Evolutionary conservation across 1,140 invertebrate species (phyloP).

Genomic region (Listronotus bonariensis): DNA sequence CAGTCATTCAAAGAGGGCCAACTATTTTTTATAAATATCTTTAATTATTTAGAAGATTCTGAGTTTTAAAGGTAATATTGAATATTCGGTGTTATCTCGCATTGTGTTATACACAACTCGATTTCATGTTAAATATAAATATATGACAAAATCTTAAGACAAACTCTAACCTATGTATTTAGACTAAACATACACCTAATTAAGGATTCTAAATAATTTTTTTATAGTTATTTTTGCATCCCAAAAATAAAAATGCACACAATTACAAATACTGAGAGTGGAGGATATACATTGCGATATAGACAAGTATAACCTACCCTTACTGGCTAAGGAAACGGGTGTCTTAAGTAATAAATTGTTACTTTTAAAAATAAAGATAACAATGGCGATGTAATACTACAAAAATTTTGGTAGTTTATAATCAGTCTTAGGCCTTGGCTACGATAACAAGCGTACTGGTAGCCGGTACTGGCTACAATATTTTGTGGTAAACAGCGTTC

Average conservation of each 20-base stretch:
- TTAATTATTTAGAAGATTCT: too few species aligned
- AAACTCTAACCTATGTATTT: slow-evolving; percentile 32
- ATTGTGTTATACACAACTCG: slow-evolving; percentile 44
- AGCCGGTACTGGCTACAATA: too few species aligned
- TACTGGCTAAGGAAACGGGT: neutral
- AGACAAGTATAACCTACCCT: slow-evolving; percentile 22
- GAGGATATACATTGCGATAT: slow-evolving; percentile 44
- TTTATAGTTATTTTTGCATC: slow-evolving; percentile 16
- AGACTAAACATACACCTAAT: slow-evolving; percentile 36
- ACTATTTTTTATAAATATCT: too few species aligned
- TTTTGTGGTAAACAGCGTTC: too few species aligned
- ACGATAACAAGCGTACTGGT: too few species aligned
- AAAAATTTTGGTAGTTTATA: neutral
- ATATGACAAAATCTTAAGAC: slow-evolving; percentile 49
- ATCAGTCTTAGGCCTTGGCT: too few species aligned
- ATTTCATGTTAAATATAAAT: slow-evolving; percentile 50
- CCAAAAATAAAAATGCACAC: slow-evolving; percentile 45
- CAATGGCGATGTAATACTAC: slow-evolving; percentile 1
- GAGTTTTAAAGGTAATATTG: slow-evolving; percentile 22
- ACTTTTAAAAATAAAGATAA: neutral
- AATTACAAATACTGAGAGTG: slow-evolving; percentile 52
- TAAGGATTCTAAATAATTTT: slow-evolving; percentile 27
- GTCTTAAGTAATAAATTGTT: slow-evolving; percentile 7
- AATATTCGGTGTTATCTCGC: slow-evolving; percentile 36
- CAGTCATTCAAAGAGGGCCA: too few species aligned